A percentile compares a stretch with the other conserved stretches of the same genome.
Conservation (phyloP, 2,888 invertebrate genomes). For the Tribolium freemani region DNA sequence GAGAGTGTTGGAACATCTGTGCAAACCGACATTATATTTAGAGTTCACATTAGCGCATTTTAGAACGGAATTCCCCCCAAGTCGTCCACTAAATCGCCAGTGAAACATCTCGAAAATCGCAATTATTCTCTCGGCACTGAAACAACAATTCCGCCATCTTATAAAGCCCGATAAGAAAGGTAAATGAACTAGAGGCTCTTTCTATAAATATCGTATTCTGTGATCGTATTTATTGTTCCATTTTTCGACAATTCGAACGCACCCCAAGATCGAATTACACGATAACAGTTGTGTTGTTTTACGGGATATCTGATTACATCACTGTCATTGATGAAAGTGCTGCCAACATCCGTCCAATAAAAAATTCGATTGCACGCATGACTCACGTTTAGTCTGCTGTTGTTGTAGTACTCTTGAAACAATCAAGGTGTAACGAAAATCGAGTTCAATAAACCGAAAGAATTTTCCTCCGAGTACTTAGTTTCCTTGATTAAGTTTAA, state of each 20-base stretch:
- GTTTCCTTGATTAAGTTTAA: conserved; percentile 16
- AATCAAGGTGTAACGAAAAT: conserved; percentile 37
- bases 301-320: conserved; percentile 12
- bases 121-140: conserved; percentile 11
- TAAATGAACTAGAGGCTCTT: conserved; percentile 17
- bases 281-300: conserved; percentile 25
- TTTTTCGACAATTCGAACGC: not conserved
- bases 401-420: conserved; percentile 2
- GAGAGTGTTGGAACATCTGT: conserved; percentile 33
- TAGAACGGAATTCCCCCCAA: conserved; percentile 49
- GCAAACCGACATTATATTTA: conserved; percentile 44
- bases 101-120: conserved; percentile 27
- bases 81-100: conserved; percentile 33
- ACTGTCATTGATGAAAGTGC: conserved; percentile 22
- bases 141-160: conserved; percentile 6
- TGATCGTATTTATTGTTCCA: conserved; percentile 8
- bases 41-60: conserved; percentile 45
- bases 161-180: conserved; percentile 31
- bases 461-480: conserved; percentile 3
- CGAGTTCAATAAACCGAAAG: conserved; percentile 34
- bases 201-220: conserved; percentile 25
- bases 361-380: conserved; percentile 20
- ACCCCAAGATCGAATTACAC: conserved; percentile 21
- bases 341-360: conserved; percentile 31
- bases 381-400: conserved; percentile 23